Base-by-base conservation (phyloP, 2,888 invertebrate genomes). In the Coremacera marginata region DNA sequence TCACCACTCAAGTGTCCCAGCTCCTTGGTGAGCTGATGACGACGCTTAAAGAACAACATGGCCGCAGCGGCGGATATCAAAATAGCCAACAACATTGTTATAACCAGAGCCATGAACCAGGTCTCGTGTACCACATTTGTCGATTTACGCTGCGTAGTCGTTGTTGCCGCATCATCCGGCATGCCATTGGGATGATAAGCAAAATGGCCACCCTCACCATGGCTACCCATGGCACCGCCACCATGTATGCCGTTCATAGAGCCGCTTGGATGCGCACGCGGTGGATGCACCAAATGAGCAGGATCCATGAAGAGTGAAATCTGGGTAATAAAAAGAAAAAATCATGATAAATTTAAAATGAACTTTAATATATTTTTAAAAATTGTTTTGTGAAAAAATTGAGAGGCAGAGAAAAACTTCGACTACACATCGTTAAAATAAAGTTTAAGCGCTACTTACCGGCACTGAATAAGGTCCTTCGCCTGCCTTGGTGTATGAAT, bases 401-500 rank as follows among this genome's bases (percentile, higher is more conserved):
- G 14, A 11, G 44, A 44, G 14, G 44, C 1, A 44, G 11, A 44
- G 22, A 55, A 55, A 55, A 55, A 55, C 1, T 1, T 5, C 2
- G 14, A 25, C 27, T 60, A 25, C n/a, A 60, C 11, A 60, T 25
- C 22, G 11, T 60, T 14, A 60, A 22, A 25, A 9, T 8, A 7
- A 37, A 65, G 11, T 65, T 14, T 22, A 4, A 27, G 68, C 51
- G 49, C 44, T 55, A 79, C 93, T 92, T 70, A 95, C 94, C 4
- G 95, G 94, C 78, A 92, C 92, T 74, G 96, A 96, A 86, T 94
- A 97, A 0, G 96, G 97, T 9, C 99, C 98, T 75, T 94, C 92
- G 0, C 99, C 99, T 3, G 94, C 93, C 78, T 93, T 92, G 0
- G 98, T 98, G 83, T 95, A 93, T 0, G 98, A 98, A 11, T 97